Percentiles rank a stretch among this genome's conserved stretches.
Conservation (phyloP, 2,888 invertebrate genomes). For the Saturnia pavonia region DNA sequence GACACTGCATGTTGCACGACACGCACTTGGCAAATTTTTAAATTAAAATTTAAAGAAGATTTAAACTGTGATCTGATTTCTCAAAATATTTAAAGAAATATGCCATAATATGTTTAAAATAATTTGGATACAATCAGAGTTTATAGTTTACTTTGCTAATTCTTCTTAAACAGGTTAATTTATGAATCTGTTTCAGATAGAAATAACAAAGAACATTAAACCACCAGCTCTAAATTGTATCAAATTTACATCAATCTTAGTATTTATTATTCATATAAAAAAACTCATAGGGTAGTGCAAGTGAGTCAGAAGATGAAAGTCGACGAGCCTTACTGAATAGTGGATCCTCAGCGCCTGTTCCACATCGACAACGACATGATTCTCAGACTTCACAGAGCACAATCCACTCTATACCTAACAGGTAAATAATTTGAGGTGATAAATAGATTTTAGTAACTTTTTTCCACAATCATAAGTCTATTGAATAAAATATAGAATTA, state of each 20-base stretch:
- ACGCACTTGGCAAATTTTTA: no score
- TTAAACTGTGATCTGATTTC: no score
- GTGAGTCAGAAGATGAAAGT: conserved; percentile 86
- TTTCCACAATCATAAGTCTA: no score
- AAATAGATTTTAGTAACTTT: not conserved
- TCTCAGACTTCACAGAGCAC: conserved; percentile 60
- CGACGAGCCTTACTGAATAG: conserved; percentile 55
- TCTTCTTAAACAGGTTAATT: not conserved
- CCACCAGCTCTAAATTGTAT: not conserved
- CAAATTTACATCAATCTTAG: not conserved
- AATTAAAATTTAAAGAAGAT: no score
- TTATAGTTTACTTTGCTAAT: not conserved
- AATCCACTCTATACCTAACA: conserved; percentile 10
- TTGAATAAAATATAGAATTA: no score
- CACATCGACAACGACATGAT: conserved; percentile 60
- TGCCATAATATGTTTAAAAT: not conserved
- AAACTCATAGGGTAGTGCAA: conserved; percentile 79
- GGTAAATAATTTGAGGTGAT: conserved; percentile 6
- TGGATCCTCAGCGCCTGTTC: conserved; percentile 48
- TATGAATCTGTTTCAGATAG: conserved; percentile 5
- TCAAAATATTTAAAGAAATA: no score
- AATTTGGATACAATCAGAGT: not conserved
- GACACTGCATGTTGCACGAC: no score
- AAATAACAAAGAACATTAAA: not conserved
- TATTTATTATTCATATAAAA: not conserved